These are phyloP conservation scores for Cyclura pinguis DNA, from an alignment of 2,797 vertebrate species.

Conservation along the genomic window DNA sequence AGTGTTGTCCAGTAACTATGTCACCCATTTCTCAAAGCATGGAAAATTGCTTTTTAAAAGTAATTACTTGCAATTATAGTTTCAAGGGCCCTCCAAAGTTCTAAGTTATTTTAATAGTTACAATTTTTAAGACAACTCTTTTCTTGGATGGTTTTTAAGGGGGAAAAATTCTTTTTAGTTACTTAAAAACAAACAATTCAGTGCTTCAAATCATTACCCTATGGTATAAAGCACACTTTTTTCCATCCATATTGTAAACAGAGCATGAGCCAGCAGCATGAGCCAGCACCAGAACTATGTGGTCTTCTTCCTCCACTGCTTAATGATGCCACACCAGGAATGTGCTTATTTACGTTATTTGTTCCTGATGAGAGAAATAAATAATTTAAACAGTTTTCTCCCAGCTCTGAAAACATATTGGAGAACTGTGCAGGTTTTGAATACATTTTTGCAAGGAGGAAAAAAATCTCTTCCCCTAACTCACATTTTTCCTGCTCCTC, in stretches of 20 bases:
- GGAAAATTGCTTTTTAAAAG: not conserved
- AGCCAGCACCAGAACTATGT: not conserved
- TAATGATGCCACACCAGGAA: too few species aligned
- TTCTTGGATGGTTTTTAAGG: too few species aligned
- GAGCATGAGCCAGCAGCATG: not conserved
- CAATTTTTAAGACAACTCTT: not conserved
- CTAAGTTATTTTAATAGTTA: not conserved
- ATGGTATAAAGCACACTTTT: not conserved
- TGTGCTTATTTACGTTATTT: too few species aligned
- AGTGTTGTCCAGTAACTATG: conserved; percentile 38
- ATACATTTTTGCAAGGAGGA: too few species aligned
- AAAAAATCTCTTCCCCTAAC: too few species aligned
- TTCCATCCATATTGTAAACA: not conserved
- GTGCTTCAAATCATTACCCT: not conserved
- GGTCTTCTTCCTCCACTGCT: too few species aligned
- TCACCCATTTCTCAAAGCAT: not conserved
- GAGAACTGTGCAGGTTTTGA: too few species aligned
- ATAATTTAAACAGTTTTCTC: too few species aligned
- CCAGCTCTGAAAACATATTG: too few species aligned
- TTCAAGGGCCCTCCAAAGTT: not conserved
- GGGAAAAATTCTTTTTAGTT: too few species aligned
- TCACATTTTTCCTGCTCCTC: too few species aligned
- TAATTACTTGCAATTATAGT: not conserved
- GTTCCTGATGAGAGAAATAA: too few species aligned
- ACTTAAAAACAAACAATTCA: not conserved